Conservation (phyloP, 2,888 invertebrate species). For the Microctonus aethiopoides region DNA sequence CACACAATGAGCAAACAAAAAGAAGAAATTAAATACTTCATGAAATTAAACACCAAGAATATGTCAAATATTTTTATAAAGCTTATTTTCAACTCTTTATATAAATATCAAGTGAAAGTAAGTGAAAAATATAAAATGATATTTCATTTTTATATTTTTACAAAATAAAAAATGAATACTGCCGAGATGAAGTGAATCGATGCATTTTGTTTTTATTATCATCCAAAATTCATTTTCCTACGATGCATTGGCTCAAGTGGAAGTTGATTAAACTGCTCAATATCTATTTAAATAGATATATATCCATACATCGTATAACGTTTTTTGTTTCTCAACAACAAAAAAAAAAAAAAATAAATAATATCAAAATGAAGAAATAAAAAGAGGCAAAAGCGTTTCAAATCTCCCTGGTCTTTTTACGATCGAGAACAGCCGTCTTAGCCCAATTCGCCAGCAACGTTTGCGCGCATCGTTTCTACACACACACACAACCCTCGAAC, state of each 20-base stretch:
- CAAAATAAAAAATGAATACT: not conserved
- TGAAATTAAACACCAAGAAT: not conserved
- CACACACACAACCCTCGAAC: too few species aligned
- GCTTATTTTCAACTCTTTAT: not conserved
- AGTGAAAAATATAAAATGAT: too few species aligned
- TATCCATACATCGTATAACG: conserved; percentile 21
- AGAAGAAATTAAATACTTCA: not conserved
- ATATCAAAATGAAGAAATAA: not conserved
- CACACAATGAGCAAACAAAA: too few species aligned
- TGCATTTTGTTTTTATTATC: not conserved
- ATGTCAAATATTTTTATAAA: too few species aligned
- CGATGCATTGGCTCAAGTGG: conserved; percentile 25
- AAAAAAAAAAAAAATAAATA: not conserved
- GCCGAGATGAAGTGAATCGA: not conserved
- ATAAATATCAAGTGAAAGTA: not conserved
- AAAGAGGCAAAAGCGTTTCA: not conserved
- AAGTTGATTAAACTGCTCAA: conserved; percentile 33
- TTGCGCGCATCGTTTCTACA: too few species aligned
- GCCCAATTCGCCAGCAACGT: conserved; percentile 23
- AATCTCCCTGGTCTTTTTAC: conserved; percentile 36
- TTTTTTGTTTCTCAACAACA: not conserved
- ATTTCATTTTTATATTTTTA: not conserved
- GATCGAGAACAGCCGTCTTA: conserved; percentile 39
- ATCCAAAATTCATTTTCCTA: conserved; percentile 24
- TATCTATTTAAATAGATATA: conserved; percentile 25